Evolutionary conservation across 2,888 invertebrate species (phyloP).

Genomic region (Dioctria rufipes): DNA sequence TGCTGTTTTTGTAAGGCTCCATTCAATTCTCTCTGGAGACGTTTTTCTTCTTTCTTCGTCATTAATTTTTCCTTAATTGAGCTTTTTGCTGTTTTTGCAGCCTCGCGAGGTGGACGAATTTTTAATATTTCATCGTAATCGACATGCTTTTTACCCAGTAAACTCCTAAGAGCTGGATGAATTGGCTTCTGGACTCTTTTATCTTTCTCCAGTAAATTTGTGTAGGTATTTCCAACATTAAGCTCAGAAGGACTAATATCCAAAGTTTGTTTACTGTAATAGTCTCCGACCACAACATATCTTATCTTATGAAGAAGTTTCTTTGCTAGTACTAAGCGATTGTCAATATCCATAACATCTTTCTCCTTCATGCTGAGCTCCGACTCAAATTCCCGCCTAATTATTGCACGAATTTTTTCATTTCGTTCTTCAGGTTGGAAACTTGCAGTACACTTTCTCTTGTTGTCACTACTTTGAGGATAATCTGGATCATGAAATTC

Average conservation of each 20-base stretch:
- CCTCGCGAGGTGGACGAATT: conserved; percentile 72
- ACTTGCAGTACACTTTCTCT: neutral
- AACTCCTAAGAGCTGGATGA: conserved; percentile 84
- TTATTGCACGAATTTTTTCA: conserved; percentile 75
- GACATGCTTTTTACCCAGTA: conserved; percentile 76
- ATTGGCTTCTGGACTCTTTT: conserved; percentile 73
- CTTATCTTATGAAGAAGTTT: conserved; percentile 76
- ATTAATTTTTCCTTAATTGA: conserved; percentile 66
- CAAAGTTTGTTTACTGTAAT: conserved; percentile 75
- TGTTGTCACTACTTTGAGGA: conserved; percentile 65
- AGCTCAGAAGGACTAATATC: conserved; percentile 11
- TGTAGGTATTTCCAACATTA: neutral
- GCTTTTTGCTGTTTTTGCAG: conserved; percentile 71
- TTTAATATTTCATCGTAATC: conserved; percentile 73
- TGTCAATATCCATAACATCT: conserved; percentile 81
- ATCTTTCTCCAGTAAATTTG: conserved; percentile 60
- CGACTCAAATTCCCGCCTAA: conserved; percentile 80
- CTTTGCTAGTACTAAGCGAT: conserved; percentile 75
- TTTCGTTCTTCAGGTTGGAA: conserved; percentile 69
- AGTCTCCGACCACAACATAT: conserved; percentile 75
- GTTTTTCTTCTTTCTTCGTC: conserved; percentile 61
- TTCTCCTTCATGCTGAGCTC: conserved; percentile 80
- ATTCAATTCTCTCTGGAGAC: conserved; percentile 10
- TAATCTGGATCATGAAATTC: conserved; percentile 78
- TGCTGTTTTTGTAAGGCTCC: neutral